Conservation (phyloP, 2,113 vertebrate species). For the Tricholaema leucomelas region DNA sequence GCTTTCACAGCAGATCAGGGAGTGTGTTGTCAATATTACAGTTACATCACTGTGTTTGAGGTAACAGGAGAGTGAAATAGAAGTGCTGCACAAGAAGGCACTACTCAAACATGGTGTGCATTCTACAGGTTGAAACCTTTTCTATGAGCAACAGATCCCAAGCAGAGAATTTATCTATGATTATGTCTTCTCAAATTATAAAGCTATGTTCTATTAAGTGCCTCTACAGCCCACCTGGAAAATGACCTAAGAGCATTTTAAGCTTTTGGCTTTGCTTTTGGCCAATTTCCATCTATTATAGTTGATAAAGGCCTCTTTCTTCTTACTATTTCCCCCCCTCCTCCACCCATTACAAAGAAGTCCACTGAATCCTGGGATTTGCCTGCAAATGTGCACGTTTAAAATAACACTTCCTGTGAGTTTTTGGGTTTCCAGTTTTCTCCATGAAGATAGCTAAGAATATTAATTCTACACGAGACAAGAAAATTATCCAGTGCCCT, state of each 20-base stretch:
- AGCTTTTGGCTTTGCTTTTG: conserved; percentile 15
- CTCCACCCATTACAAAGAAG: conserved; percentile 13
- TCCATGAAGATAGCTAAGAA: background rate
- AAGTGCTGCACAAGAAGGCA: background rate
- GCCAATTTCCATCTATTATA: background rate
- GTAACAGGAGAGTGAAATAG: background rate
- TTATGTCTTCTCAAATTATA: background rate
- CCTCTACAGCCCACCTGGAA: background rate
- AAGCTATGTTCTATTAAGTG: background rate
- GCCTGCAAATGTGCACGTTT: background rate
- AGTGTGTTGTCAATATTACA: background rate
- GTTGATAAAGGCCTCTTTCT: background rate
- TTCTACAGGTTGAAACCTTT: background rate
- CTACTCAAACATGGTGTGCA: background rate
- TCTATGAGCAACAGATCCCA: background rate
- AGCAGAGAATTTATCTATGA: background rate
- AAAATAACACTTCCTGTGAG: background rate
- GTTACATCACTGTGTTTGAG: background rate
- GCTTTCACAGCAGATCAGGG: background rate
- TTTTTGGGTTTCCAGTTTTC: background rate
- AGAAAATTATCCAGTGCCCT: background rate
- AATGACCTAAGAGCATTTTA: background rate
- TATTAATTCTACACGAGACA: background rate
- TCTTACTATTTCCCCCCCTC: background rate
- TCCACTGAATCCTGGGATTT: background rate